Evolutionary conservation across 2,113 vertebrate species (phyloP).

Genomic region (Strix aluco): DNA sequence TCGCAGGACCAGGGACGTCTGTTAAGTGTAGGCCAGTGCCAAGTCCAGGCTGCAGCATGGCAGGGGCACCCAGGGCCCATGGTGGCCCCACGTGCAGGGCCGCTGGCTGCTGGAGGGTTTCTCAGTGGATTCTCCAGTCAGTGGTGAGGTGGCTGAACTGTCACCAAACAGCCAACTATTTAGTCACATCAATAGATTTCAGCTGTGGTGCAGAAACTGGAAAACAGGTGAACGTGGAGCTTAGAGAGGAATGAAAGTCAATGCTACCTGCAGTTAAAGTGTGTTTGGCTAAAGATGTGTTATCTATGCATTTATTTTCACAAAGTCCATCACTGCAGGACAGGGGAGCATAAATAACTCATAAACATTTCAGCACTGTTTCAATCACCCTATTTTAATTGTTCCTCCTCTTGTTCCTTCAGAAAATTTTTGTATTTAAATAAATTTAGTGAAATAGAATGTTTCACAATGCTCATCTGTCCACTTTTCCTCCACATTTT

Average conservation of each 20-base stretch:
- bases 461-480: background rate
- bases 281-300: background rate
- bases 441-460: background rate
- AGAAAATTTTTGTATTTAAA: background rate
- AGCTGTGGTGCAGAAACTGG: background rate
- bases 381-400: background rate
- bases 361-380: background rate
- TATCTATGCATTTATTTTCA: background rate
- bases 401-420: background rate
- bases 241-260: background rate
- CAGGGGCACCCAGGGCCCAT: rapidly evolving
- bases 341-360: background rate
- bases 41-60: background rate
- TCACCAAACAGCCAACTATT: background rate
- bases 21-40: background rate
- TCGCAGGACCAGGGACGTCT: rapidly evolving
- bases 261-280: background rate
- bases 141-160: background rate
- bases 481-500: background rate
- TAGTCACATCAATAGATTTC: background rate
- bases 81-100: background rate
- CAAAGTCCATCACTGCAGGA: background rate
- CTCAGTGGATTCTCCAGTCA: background rate
- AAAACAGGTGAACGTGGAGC: background rate
- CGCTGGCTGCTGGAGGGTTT: rapidly evolving